Conservation (phyloP, 2,888 invertebrate species). For the Drosophila pseudotalamancana region DNA sequence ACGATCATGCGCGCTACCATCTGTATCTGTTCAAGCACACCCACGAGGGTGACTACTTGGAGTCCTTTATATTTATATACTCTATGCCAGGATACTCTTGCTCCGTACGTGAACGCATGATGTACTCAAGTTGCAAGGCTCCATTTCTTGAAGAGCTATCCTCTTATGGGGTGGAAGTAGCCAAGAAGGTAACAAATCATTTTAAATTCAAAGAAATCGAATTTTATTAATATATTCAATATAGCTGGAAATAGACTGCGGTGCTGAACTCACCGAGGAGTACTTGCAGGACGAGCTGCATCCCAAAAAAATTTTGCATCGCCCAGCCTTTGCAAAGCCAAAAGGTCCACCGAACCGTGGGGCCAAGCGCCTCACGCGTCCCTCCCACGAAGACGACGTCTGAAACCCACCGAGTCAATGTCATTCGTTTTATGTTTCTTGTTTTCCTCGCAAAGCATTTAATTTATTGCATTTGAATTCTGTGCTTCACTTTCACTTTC, state of each 20-base stretch:
- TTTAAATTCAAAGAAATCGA: accelerated
- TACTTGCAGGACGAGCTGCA: conserved; percentile 97
- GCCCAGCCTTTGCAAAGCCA: conserved; percentile 97
- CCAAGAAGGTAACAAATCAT: conserved; percentile 96
- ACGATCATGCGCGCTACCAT: conserved; percentile 92
- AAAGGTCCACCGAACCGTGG: conserved; percentile 98
- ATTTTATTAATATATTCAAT: conserved; percentile 57
- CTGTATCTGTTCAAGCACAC: conserved; percentile 93
- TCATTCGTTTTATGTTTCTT: conserved; percentile 15
- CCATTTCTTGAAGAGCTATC: conserved; percentile 94
- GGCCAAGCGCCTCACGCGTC: conserved; percentile 93
- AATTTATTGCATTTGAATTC: conserved; percentile 63
- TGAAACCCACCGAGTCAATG: conserved; percentile 66
- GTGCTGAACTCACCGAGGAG: conserved; percentile 94
- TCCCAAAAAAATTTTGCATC: conserved; percentile 94
- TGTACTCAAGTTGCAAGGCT: conserved; percentile 98
- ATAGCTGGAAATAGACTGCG: conserved; percentile 96
- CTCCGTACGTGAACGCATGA: conserved; percentile 98
- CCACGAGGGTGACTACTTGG: conserved; percentile 95
- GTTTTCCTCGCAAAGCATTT: conserved; percentile 64
- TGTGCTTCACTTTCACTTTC: conserved; percentile 47
- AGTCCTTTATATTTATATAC: conserved; percentile 97
- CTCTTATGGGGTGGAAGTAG: conserved; percentile 90
- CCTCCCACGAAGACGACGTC: conserved; percentile 75
- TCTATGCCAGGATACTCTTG: conserved; percentile 99